Conservation (phyloP, 2,888 invertebrate species). For the Heteromurus nitidus region DNA sequence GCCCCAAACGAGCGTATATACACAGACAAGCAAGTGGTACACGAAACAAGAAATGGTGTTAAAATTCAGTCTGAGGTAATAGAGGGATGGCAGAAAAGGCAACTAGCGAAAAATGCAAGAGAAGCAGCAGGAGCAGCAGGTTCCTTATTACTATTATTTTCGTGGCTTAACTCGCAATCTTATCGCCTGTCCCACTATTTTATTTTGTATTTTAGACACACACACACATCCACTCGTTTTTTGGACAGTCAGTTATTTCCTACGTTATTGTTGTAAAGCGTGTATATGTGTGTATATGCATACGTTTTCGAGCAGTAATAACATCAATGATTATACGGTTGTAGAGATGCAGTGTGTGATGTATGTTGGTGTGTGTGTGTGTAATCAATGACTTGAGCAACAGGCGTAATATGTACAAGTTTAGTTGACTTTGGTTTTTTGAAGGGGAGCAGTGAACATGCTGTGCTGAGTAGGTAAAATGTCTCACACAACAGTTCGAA, state of each 20-base stretch:
- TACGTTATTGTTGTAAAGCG: slow-evolving; percentile 20
- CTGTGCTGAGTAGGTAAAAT: no score
- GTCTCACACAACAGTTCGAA: no score
- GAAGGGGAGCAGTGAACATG: no score
- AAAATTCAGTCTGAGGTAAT: slow-evolving; percentile 57
- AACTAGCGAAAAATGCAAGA: slow-evolving; percentile 11
- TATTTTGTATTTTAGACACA: slow-evolving; percentile 55
- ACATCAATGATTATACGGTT: no score
- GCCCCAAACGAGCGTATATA: no score
- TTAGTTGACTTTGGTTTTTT: no score
- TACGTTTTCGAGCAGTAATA: neutral
- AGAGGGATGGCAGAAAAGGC: neutral
- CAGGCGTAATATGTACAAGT: no score
- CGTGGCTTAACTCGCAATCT: slow-evolving; percentile 56
- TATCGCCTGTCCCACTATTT: slow-evolving; percentile 63
- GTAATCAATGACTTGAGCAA: no score
- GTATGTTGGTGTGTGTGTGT: no score
- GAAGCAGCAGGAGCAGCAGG: slow-evolving; percentile 50
- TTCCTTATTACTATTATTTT: slow-evolving; percentile 63
- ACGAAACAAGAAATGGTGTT: slow-evolving; percentile 59
- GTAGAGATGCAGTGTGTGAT: no score
- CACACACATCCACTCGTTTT: slow-evolving; percentile 8
- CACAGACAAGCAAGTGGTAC: slow-evolving; percentile 36
- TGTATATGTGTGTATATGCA: slow-evolving; percentile 26
- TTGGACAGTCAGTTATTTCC: neutral